A percentile compares a stretch with the other conserved stretches of the same genome.
Evolutionary conservation across 2,113 vertebrate genomes (phyloP).

Genomic region (Danionella cerebrum): DNA sequence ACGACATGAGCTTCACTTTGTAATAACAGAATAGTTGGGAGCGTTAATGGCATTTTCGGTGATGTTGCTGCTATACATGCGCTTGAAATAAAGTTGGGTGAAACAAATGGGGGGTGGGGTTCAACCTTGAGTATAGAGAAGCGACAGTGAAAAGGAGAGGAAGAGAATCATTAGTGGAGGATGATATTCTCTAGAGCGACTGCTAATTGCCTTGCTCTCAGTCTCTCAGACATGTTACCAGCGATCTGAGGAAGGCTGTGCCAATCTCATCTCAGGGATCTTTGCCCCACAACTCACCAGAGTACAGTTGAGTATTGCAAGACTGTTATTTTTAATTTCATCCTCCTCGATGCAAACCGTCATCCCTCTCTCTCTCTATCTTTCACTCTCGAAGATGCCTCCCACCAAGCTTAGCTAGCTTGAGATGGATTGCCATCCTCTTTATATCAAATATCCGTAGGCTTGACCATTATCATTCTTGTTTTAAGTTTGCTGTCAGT

Average conservation of each 20-base stretch:
- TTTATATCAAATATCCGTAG: slow-evolving; percentile 63
- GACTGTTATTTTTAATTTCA: slow-evolving; percentile 19
- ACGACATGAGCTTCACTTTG: too few species aligned
- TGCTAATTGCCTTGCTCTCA: slow-evolving; percentile 65
- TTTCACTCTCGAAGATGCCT: slow-evolving; percentile 43
- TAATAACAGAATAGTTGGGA: too few species aligned
- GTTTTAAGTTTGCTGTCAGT: slow-evolving; percentile 3
- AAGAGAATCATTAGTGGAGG: slow-evolving; percentile 2
- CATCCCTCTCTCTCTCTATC: slow-evolving; percentile 48
- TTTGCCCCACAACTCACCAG: slow-evolving; percentile 57
- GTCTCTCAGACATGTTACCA: slow-evolving; percentile 53
- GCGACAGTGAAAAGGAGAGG: slow-evolving; percentile 18
- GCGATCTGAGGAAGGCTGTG: slow-evolving; percentile 55
- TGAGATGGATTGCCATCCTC: slow-evolving; percentile 67
- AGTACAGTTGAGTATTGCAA: slow-evolving; percentile 60
- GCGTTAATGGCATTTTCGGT: too few species aligned
- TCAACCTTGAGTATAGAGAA: not conserved
- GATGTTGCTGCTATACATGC: too few species aligned
- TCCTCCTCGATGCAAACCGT: too few species aligned
- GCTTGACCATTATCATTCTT: slow-evolving; percentile 37
- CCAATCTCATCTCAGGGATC: slow-evolving; percentile 54
- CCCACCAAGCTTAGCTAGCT: slow-evolving; percentile 53
- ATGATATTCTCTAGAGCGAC: slow-evolving; percentile 54
- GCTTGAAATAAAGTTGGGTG: not conserved
- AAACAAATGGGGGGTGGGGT: slow-evolving; percentile 2